Percentiles rank a stretch among this genome's conserved stretches.
These are phyloP conservation scores for Spongilla lacustris DNA, from an alignment of 37 sponge, comb jelly and placozoan species.

Conservation along the genomic window DNA sequence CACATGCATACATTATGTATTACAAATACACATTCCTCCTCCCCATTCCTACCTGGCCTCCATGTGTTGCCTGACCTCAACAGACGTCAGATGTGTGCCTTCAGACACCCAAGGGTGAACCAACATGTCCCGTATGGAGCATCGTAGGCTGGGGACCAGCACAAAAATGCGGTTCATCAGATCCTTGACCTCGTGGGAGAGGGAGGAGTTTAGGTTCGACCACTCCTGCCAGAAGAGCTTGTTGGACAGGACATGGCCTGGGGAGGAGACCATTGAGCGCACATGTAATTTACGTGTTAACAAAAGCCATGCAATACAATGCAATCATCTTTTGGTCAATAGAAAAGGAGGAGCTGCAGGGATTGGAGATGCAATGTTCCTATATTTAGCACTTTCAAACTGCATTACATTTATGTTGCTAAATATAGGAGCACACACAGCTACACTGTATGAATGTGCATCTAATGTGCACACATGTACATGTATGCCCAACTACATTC, in stretches of 20 bases:
- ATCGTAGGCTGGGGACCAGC: conserved; percentile 45
- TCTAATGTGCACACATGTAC: too few species aligned
- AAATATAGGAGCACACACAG: too few species aligned
- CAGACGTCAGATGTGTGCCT: background rate
- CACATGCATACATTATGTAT: background rate
- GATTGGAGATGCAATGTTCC: too few species aligned
- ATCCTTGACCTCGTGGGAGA: conserved; percentile 53
- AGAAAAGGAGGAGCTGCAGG: too few species aligned
- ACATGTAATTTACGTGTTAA: too few species aligned
- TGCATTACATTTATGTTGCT: too few species aligned
- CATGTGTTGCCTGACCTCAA: conserved; percentile 48
- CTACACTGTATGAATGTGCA: too few species aligned
- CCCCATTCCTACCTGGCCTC: conserved; percentile 20
- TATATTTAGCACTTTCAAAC: too few species aligned
- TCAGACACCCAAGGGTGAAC: conserved; percentile 65
- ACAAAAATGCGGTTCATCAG: conserved; percentile 80
- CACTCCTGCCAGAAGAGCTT: conserved; percentile 73
- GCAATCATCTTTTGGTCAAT: too few species aligned
- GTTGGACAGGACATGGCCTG: conserved; percentile 31
- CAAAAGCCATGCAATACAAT: too few species aligned
- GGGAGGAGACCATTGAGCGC: too few species aligned
- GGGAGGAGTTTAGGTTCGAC: conserved; percentile 3
- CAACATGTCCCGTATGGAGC: conserved; percentile 55
- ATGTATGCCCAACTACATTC: too few species aligned
- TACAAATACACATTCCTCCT: background rate